Evolutionary conservation across 2,888 invertebrate species (phyloP), one percentile per base, ranked within the genome.

Genomic region (Plagodis pulveraria): DNA sequence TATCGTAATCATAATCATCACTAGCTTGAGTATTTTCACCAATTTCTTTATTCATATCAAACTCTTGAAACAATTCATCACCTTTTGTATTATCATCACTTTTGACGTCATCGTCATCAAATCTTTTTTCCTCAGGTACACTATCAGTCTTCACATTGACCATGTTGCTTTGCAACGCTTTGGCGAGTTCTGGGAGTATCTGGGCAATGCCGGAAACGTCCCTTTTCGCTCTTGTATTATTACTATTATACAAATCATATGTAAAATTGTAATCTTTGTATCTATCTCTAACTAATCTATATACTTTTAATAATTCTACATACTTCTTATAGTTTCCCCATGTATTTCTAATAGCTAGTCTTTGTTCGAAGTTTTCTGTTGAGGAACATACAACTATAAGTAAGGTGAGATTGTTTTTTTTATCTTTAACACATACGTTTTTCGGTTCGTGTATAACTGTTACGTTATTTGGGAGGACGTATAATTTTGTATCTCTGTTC

Each of bases 301-400:
- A 89, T 6, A 89, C 61, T 66, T 80, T 81, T 0, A 76, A 73
- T 42, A 83, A 57, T 68, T 82, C 72, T 6, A 71, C 11, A 62
- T 93, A 92, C 60, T 84, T 89, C 10, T 75, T 80, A 46, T 90
- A 85, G 56, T 89, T 93, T 0, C 94, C 96, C 96, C 96, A 97
- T 0, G 96, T 96, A 60, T 95, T 93, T 62, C 97, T 85, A 50
- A 96, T 96, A 0, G 95, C 95, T 43, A 81, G 71, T 47, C 97
- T 91, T 43, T 94, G 93, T 38, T 94, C 94, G 67, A 95, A 94
- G 83, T 97, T 95, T 0, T 84, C 81, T 0, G 96, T 95, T 0
- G 96, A 94, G 0, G 97, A 96, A 75, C 96, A 96, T 0, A 97
- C 95, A 32, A 97, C 94, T 62, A 97, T 95, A 6, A 97, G 86